Percentiles rank a stretch among this genome's conserved stretches.
Evolutionary conservation across 2,797 vertebrate genomes (phyloP).

Genomic region (Rhyacichthys aspro): DNA sequence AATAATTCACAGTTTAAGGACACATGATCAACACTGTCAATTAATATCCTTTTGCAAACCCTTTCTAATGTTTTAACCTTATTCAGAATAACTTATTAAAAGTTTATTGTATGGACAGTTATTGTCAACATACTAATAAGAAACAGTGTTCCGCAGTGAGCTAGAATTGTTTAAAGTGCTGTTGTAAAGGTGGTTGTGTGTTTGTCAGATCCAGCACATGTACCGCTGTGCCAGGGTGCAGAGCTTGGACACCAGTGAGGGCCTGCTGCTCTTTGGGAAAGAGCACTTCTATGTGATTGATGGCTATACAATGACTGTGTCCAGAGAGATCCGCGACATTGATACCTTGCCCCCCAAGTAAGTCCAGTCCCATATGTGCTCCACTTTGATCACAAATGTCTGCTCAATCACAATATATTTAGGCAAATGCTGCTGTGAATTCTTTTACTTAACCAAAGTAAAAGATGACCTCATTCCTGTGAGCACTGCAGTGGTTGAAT

Average conservation of each 20-base stretch:
- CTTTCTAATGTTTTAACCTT: too few species aligned
- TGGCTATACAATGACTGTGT: slow-evolving; percentile 96
- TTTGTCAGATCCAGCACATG: slow-evolving; percentile 95
- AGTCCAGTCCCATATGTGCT: slow-evolving; percentile 38
- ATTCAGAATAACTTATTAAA: too few species aligned
- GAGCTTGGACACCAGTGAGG: slow-evolving; percentile 96
- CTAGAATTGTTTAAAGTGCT: background rate
- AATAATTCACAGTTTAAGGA: too few species aligned
- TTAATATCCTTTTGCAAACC: too few species aligned
- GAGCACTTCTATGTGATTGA: slow-evolving; percentile 99
- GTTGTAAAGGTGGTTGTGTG: background rate
- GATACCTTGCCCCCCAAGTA: slow-evolving; percentile 95
- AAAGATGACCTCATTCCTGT: slow-evolving; percentile 50
- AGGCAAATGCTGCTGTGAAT: background rate
- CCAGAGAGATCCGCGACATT: slow-evolving; percentile 96
- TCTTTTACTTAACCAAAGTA: slow-evolving; percentile 2
- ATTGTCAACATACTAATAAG: too few species aligned
- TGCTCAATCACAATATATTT: background rate
- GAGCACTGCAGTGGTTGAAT: slow-evolving; percentile 41
- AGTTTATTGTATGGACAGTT: too few species aligned
- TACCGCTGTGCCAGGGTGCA: slow-evolving; percentile 97
- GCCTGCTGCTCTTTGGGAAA: slow-evolving; percentile 96
- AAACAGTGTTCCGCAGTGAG: too few species aligned
- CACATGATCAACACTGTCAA: too few species aligned
- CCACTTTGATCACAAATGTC: too few species aligned